Conservation (phyloP, 1,140 invertebrate genomes). For the Aphidius ervi region DNA sequence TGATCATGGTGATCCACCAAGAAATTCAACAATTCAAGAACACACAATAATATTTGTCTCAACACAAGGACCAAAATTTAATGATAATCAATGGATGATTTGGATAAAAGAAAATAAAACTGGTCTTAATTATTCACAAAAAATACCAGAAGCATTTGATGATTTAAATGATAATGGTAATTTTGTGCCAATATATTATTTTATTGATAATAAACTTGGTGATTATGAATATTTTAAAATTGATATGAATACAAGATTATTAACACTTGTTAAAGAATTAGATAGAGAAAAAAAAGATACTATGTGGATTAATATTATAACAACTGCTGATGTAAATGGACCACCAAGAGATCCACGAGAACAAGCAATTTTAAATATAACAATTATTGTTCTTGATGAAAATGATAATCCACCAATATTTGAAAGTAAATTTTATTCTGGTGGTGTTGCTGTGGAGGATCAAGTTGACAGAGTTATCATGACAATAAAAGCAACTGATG, state of each 20-base stretch:
- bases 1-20: constrained; percentile 48
- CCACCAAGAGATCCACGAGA: constrained; percentile 25
- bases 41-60: constrained; percentile 47
- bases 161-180: constrained; percentile 44
- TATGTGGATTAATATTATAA: constrained; percentile 41
- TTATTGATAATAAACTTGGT: constrained; percentile 44
- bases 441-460: constrained; percentile 48
- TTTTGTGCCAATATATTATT: constrained; percentile 49
- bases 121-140: constrained; percentile 37
- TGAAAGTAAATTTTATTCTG: constrained; percentile 44
- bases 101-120: constrained; percentile 45
- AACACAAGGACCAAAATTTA: constrained; percentile 43
- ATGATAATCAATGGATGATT: constrained; percentile 23
- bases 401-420: constrained; percentile 55
- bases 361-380: constrained; percentile 44
- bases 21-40: constrained; percentile 29
- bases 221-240: constrained; percentile 46
- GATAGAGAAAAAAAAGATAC: constrained; percentile 39
- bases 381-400: constrained; percentile 50
- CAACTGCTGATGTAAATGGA: constrained; percentile 43
- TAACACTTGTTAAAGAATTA: constrained; percentile 41
- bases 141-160: constrained; percentile 46
- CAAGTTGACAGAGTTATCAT: constrained; percentile 46
- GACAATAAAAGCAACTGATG: constrained; percentile 50
- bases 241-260: constrained; percentile 36